phyloP scores from a whole-genome alignment of 2,797 vertebrate species.

The Gallirallus australis region DNA sequence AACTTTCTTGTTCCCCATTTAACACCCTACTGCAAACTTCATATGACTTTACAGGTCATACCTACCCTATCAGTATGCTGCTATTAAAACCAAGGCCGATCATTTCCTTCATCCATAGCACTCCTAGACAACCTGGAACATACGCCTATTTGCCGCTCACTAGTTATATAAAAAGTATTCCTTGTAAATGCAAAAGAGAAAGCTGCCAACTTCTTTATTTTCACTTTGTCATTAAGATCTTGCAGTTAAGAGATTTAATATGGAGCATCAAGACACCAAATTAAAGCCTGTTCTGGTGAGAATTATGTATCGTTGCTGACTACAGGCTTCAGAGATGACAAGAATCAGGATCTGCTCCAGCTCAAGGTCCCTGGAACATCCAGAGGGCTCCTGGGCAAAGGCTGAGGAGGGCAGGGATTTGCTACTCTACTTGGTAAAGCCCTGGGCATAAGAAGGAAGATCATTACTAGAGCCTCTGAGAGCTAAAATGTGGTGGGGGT shows the following conservation, averaged over 20 bases:
- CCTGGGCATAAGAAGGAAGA: neutral
- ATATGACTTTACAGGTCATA: neutral
- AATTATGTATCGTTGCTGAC: neutral
- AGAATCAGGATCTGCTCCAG: neutral
- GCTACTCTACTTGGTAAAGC: neutral
- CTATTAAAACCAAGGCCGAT: neutral
- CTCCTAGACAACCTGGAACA: neutral
- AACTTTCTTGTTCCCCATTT: neutral
- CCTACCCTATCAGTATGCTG: neutral
- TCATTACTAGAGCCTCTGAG: neutral
- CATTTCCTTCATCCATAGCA: rapidly evolving
- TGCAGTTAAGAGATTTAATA: neutral
- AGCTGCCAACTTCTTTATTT: neutral
- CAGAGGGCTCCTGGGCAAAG: neutral
- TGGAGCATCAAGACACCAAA: neutral
- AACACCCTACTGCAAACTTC: neutral
- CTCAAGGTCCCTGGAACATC: neutral
- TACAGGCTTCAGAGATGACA: neutral
- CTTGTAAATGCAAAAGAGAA: neutral
- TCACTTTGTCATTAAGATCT: neutral
- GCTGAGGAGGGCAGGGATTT: neutral
- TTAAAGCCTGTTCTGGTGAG: neutral
- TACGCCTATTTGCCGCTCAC: neutral
- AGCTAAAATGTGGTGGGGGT: neutral
- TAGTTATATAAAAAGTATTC: neutral